These are phyloP conservation scores for Drosophila sordidula DNA, from an alignment of 2,888 invertebrate species.

Conservation along the genomic window DNA sequence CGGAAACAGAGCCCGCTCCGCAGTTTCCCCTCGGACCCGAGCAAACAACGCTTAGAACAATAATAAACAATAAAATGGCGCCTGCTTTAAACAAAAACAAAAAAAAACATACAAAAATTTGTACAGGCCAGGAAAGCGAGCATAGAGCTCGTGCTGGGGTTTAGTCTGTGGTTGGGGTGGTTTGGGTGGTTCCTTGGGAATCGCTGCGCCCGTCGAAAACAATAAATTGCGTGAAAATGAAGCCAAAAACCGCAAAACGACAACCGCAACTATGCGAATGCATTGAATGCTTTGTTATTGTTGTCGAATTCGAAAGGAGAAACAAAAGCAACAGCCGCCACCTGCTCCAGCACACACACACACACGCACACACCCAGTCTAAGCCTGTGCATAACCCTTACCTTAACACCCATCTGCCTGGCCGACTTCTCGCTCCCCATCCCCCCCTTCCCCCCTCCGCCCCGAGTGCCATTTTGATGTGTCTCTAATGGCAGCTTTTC, in stretches of 20 bases:
- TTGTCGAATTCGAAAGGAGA: constrained; percentile 35
- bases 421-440: neutral
- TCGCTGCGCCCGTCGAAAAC: constrained; percentile 35
- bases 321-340: constrained; percentile 31
- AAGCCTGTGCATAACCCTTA: neutral
- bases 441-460: constrained; percentile 6
- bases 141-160: constrained; percentile 22
- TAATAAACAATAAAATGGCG: constrained; percentile 76
- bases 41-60: constrained; percentile 75
- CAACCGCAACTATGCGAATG: constrained; percentile 56
- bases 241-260: constrained; percentile 50
- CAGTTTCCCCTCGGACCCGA: constrained; percentile 7
- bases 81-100: constrained; percentile 32
- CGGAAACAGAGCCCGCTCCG: constrained; percentile 53
- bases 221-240: constrained; percentile 65
- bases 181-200: neutral
- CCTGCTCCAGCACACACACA: constrained; percentile 16
- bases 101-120: constrained; percentile 10
- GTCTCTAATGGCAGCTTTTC: constrained; percentile 73
- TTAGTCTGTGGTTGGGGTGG: constrained; percentile 33
- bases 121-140: constrained; percentile 20
- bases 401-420: neutral
- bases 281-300: constrained; percentile 58
- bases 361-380: neutral
- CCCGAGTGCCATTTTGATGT: constrained; percentile 77